A percentile compares a stretch with the other conserved stretches of the same genome.
These are phyloP conservation scores for Thamnophis sirtalis DNA, from an alignment of 2,113 vertebrate genomes.

Conservation along the genomic window DNA sequence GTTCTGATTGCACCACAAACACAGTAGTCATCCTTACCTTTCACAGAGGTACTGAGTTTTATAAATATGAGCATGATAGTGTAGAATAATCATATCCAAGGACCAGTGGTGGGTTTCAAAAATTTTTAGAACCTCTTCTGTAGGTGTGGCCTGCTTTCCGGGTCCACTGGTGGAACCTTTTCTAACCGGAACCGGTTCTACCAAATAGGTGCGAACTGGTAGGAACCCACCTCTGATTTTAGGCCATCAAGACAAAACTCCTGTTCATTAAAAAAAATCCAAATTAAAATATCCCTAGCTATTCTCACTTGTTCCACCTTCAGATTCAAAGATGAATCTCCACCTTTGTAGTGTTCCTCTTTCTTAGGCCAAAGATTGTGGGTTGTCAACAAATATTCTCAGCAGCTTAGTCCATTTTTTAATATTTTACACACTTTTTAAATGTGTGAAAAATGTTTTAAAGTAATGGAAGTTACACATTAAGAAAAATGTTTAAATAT, in stretches of 20 bases:
- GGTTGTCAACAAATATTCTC: not conserved
- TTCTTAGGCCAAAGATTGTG: not conserved
- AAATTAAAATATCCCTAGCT: not conserved
- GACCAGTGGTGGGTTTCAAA: too few relatives aligned
- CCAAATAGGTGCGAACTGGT: too few relatives aligned
- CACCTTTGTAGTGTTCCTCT: not conserved
- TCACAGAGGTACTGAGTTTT: too few relatives aligned
- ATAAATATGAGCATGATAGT: too few relatives aligned
- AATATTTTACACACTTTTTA: not conserved
- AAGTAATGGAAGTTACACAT: not conserved
- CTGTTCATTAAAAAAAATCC: not conserved
- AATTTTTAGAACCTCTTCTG: too few relatives aligned
- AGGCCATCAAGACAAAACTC: not conserved
- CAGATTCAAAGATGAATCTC: not conserved
- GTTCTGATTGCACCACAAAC: too few relatives aligned
- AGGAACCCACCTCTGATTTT: too few relatives aligned
- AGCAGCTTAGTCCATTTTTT: not conserved
- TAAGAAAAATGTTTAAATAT: not conserved
- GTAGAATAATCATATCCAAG: too few relatives aligned
- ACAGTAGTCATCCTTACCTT: too few relatives aligned
- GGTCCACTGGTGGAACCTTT: too few relatives aligned
- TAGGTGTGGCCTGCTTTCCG: too few relatives aligned
- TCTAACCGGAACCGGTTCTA: too few relatives aligned
- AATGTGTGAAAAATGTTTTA: not conserved
- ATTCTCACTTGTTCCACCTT: not conserved